Evolutionary conservation across 2,113 vertebrate species (phyloP).

Genomic region (Aegotheles bennettii): DNA sequence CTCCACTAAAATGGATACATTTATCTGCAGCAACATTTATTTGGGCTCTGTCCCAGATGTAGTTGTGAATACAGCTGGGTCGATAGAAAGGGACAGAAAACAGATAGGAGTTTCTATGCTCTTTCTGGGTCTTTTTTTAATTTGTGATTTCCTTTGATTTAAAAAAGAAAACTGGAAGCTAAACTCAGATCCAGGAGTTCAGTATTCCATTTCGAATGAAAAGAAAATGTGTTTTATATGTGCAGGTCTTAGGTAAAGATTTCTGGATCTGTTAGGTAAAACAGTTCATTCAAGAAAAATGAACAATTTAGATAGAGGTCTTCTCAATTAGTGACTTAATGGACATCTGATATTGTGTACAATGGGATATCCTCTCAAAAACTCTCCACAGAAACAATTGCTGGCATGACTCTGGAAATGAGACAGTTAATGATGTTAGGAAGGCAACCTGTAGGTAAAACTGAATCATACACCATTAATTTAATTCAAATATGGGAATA

Average conservation of each 20-base stretch:
- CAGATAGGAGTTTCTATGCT: background rate
- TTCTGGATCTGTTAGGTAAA: background rate
- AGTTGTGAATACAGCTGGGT: background rate
- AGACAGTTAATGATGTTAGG: background rate
- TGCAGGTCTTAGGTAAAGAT: background rate
- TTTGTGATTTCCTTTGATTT: background rate
- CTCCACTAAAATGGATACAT: background rate
- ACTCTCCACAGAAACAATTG: background rate
- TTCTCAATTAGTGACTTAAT: background rate
- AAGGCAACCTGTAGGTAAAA: background rate
- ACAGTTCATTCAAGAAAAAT: background rate
- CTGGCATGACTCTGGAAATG: background rate
- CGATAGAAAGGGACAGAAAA: background rate
- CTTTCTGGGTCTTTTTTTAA: background rate
- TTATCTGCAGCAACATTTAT: constrained; percentile 13
- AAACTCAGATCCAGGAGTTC: background rate
- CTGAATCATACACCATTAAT: background rate
- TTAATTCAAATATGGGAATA: constrained; percentile 15
- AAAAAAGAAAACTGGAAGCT: background rate
- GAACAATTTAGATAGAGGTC: background rate
- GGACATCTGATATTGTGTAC: background rate
- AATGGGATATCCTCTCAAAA: background rate
- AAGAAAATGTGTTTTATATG: background rate
- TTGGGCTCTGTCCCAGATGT: background rate
- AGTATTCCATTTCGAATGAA: background rate